Evolutionary conservation across 2,797 vertebrate genomes (phyloP), one percentile per base, ranked within the genome.

Genomic region (Neopelma chrysocephalum): DNA sequence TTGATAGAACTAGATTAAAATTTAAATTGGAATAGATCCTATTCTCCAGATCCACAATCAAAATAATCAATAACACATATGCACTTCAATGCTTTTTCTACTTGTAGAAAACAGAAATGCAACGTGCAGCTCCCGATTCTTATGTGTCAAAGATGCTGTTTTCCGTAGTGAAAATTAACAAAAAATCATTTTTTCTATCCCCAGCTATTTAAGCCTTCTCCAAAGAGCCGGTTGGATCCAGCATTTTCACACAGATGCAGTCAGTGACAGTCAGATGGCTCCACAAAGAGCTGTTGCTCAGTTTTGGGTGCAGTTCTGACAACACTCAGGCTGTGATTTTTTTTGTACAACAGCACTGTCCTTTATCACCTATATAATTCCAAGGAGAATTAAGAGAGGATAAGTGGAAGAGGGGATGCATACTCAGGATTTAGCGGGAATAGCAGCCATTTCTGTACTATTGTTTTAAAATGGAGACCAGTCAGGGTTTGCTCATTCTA

Each of bases 391-490:
- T 70, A 42, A 64, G 25, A 61, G 26, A n/a, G 18, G 20, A 17
- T 69, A 89, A 94, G 14, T 38, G 61, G 48, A 72, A 92, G 62
- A 65, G 29, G 47, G 27, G 20, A 17, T 47, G 38, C 31, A 51
- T 3, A 1, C 47, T 70, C 50, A 36, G 64, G 47, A 58, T 77
- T 95, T 89, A 26, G 11, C 40, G 31, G 60, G 68, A 91, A 42
- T 56, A 89, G 32, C 53, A 92, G 82, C 82, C 85, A 71, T 93
- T 93, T 94, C 96, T 89, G 62, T 60, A 26, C 45, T 58, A 34
- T 64, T 88, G 25, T 86, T 85, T 89, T 93, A 96, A 96, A 95
- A 95, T 87, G 76, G 87, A 93, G 71, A 80, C 89, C 47, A 75
- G 80, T 65, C 68, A 78, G 87, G 36, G 50, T 85, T 87, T 88